Percentiles rank a stretch among this genome's conserved stretches.
phyloP scores from a whole-genome alignment of 2,113 vertebrate species.

The Pseudorectes ferrugineus region DNA sequence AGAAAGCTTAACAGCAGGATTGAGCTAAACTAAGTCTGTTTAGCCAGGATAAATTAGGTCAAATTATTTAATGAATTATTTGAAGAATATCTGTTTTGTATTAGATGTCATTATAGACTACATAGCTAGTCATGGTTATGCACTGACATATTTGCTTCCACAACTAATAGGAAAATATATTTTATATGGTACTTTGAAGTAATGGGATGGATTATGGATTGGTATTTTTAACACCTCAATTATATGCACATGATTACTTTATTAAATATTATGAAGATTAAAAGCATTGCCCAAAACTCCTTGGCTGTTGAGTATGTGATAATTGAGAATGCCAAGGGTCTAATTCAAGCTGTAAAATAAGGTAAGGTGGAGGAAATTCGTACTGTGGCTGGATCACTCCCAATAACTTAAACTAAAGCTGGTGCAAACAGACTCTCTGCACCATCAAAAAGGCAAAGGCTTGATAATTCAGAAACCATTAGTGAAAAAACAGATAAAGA shows the following conservation, averaged over 20 bases:
- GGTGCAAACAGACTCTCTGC: neutral
- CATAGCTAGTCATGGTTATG: neutral
- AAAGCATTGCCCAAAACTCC: neutral
- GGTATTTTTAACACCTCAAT: neutral
- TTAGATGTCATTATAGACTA: neutral
- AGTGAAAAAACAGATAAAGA: neutral
- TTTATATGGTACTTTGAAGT: neutral
- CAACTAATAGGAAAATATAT: neutral
- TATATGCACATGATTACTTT: neutral
- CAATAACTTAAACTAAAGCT: neutral
- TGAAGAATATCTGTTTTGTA: conserved; percentile 25
- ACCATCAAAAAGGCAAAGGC: neutral
- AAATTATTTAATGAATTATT: conserved; percentile 35
- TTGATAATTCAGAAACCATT: neutral
- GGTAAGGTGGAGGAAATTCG: neutral
- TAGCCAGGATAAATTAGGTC: conserved; percentile 17
- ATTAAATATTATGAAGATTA: neutral
- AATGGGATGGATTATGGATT: neutral
- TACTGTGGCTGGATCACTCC: neutral
- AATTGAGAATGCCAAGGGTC: neutral
- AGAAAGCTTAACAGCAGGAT: neutral
- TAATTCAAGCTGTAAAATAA: neutral
- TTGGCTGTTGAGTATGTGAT: neutral
- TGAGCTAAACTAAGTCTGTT: conserved; percentile 5
- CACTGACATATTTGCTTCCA: neutral